These are phyloP conservation scores for Scarus forsteni DNA, from an alignment of 2,797 vertebrate genomes.

Conservation along the genomic window DNA sequence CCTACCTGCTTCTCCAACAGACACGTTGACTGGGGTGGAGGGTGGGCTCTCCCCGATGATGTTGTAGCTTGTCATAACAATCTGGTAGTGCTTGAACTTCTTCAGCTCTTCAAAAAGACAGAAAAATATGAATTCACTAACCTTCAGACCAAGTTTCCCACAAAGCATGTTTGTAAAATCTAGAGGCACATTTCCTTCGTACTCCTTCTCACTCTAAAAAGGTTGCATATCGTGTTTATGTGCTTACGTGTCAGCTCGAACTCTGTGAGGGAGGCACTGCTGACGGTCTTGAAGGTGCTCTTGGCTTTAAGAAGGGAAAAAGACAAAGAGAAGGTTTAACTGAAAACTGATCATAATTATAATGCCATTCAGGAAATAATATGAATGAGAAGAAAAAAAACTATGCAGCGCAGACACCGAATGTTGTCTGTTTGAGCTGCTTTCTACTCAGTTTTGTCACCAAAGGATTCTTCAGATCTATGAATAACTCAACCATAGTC, in stretches of 20 bases:
- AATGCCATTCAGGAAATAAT: slow-evolving; percentile 40
- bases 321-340: slow-evolving; percentile 67
- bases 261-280: slow-evolving; percentile 91
- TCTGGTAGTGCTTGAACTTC: slow-evolving; percentile 93
- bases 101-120: slow-evolving; percentile 86
- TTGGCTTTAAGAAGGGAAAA: slow-evolving; percentile 86
- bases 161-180: background rate
- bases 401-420: too few relatives aligned
- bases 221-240: background rate
- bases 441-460: too few relatives aligned
- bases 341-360: slow-evolving; percentile 35
- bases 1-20: slow-evolving; percentile 95
- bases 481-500: too few relatives aligned
- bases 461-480: too few relatives aligned
- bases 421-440: too few relatives aligned
- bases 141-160: background rate
- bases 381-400: too few relatives aligned
- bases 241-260: slow-evolving; percentile 96
- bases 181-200: background rate
- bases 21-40: slow-evolving; percentile 91
- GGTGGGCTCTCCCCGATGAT: slow-evolving; percentile 93
- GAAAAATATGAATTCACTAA: background rate
- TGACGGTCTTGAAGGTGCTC: slow-evolving; percentile 96
- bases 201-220: background rate
- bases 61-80: slow-evolving; percentile 94